phyloP scores from a whole-genome alignment of 2,113 vertebrate species.

The Ia io region DNA sequence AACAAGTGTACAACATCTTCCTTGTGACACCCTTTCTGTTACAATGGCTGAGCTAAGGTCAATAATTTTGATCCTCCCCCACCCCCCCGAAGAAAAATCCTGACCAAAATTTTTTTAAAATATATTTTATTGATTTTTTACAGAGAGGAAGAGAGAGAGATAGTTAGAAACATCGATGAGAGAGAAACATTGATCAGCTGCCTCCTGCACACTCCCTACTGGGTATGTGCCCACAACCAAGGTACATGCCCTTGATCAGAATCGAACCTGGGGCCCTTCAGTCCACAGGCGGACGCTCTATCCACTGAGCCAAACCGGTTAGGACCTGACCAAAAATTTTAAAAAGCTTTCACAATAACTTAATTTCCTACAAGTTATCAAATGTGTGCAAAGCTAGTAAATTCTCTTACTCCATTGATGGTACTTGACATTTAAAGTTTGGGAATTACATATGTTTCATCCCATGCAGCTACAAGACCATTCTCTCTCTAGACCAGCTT shows the following conservation, averaged over 20 bases:
- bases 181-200: no score
- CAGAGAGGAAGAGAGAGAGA: no score
- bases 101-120: background rate
- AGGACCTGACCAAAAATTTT: background rate
- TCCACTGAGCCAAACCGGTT: no score
- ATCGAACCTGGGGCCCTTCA: no score
- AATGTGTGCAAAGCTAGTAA: background rate
- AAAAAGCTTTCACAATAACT: background rate
- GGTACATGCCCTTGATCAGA: no score
- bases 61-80: background rate
- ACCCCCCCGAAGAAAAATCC: background rate
- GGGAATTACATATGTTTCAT: background rate
- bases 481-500: no score
- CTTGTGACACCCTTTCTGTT: background rate
- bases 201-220: no score
- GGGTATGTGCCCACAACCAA: no score
- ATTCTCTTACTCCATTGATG: background rate
- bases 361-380: background rate
- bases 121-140: no score
- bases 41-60: background rate
- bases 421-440: background rate
- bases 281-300: no score
- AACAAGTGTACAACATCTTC: background rate
- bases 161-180: no score
- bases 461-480: background rate